These are phyloP conservation scores for Aspidoscelis tigris DNA, from an alignment of 2,113 vertebrate species.

Conservation along the genomic window DNA sequence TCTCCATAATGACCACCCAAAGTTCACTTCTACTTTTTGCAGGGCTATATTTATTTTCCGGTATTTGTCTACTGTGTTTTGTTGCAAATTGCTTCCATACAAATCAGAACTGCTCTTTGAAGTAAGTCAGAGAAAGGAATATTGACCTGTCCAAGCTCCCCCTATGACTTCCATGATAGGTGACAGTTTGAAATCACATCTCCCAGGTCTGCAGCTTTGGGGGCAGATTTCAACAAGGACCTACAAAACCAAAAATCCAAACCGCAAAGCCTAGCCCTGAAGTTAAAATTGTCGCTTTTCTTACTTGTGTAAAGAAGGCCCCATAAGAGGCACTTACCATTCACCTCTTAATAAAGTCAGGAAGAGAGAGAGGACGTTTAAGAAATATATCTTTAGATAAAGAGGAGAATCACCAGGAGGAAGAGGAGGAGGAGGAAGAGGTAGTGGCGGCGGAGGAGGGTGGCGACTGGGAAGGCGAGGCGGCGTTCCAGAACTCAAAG, in stretches of 20 bases:
- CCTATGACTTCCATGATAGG: background rate
- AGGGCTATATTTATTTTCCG: background rate
- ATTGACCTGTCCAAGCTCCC: background rate
- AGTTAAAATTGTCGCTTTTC: background rate
- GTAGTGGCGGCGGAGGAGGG: too few species aligned
- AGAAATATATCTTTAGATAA: too few species aligned
- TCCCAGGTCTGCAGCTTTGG: background rate
- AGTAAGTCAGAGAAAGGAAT: background rate
- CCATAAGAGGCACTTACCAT: too few species aligned
- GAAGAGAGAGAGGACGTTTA: too few species aligned
- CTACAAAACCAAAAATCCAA: background rate
- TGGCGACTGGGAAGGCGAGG: too few species aligned
- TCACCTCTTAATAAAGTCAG: too few species aligned
- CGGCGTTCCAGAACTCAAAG: too few species aligned
- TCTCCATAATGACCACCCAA: too few species aligned
- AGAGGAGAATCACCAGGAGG: too few species aligned
- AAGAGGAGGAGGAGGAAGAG: too few species aligned
- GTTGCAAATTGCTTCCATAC: background rate
- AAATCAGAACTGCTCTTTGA: background rate
- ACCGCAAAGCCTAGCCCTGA: background rate
- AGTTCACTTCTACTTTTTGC: background rate
- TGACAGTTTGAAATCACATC: background rate
- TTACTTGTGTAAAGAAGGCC: too few species aligned
- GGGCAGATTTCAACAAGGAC: background rate
- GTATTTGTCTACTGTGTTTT: background rate